Base-by-base conservation (phyloP, 2,797 vertebrate species). In the Mareca strepera region DNA sequence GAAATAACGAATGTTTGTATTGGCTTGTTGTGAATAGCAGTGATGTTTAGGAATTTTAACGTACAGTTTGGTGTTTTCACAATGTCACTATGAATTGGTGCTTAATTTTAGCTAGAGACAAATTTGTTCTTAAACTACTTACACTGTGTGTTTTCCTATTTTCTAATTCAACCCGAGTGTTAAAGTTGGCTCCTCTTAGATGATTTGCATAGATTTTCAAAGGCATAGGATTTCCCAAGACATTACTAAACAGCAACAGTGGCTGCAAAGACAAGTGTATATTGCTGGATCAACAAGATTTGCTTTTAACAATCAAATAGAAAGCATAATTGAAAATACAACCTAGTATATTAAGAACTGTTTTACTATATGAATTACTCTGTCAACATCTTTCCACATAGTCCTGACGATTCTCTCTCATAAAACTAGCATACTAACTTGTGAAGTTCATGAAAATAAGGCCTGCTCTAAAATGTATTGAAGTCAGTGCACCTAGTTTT, bases 11-110 rank as follows among this genome's bases (percentile, higher is more conserved):
- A 62, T 92, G 88, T 97, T 97, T 95, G 70, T 73, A 50, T 91
- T 96, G 93, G 94, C 93, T 88, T 93, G 68, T 92, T 94, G 82
- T 95, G 95, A 97, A 96, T 88, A 96, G 93, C 82, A 86, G 73
- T 0, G 12, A 96, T 94, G 58, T 95, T 95, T 94, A 83, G 62
- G 92, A 96, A 96, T 96, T 95, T 94, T 95, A 93, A 93, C 89
- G 77, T 78, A 94, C 72, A 89, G 59, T 76, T 94, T 79, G 86
- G 64, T 96, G 92, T 93, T 96, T 96, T 97, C 28, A 78, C 86
- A 96, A 77, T 91, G 92, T 94, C 90, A 83, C 78, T 86, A 52
- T 81, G 94, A 96, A 95, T 95, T 85, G 83, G 50, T 41, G 87
- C 85, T 95, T 92, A 86, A 85, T 92, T 96, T 96, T 88, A 93